These are phyloP conservation scores for Odontamblyopus rebecca DNA, from an alignment of 2,797 vertebrate species.

Conservation along the genomic window DNA sequence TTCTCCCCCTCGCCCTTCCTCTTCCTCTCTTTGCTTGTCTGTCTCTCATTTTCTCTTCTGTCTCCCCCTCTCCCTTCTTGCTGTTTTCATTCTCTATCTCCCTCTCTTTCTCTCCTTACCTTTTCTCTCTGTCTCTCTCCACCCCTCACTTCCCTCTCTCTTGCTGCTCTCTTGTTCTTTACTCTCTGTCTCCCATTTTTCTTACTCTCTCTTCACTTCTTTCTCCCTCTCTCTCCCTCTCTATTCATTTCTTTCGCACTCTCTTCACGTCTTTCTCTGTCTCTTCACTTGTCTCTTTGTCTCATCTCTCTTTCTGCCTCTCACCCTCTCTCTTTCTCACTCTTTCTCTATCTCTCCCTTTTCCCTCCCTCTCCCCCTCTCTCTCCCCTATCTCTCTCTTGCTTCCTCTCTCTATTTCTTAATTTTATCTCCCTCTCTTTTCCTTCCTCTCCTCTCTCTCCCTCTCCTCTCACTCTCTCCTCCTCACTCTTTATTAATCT, in stretches of 20 bases:
- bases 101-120: not conserved
- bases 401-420: not conserved
- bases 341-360: conserved; percentile 43
- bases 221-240: not conserved
- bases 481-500: not conserved
- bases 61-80: not conserved
- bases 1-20: not conserved
- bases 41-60: not conserved
- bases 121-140: too few relatives aligned
- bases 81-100: too few relatives aligned
- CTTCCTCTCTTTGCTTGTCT: not conserved
- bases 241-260: not conserved
- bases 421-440: not conserved
- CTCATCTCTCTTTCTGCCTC: conserved; percentile 24
- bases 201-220: too few relatives aligned
- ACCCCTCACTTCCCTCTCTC: too few relatives aligned
- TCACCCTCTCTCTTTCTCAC: conserved; percentile 45
- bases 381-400: too few relatives aligned
- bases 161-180: too few relatives aligned
- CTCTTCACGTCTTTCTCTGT: conserved; percentile 10
- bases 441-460: not conserved
- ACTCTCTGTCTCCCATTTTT: too few relatives aligned
- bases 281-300: conserved; percentile 29
- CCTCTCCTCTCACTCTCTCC: conserved; percentile 30
- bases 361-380: too few relatives aligned